Evolutionary conservation across 2,797 vertebrate genomes (phyloP), one percentile per base, ranked within the genome.

Genomic region (Alfaro cultratus): DNA sequence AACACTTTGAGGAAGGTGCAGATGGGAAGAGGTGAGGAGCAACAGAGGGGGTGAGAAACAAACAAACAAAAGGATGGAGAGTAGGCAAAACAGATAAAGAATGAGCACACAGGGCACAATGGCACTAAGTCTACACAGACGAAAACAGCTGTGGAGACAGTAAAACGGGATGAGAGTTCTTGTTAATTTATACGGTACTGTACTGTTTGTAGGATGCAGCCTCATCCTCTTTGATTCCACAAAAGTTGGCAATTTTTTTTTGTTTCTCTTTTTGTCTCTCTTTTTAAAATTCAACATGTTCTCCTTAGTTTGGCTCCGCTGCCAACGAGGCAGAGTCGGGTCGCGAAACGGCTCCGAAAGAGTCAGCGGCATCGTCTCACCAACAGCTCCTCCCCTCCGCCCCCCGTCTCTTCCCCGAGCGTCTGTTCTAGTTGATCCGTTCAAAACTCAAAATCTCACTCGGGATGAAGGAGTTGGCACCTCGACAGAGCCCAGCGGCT

Each of bases 81-180:
- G 21, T 53, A 68, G 74, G 78, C 78, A 29, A 77, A 78, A 87
- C 39, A 70, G 81, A 79, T 77, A 81, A 78, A 87, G 82, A 88
- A 82, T 87, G 82, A 85, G 87, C 88, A 83, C 92, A 93, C 90
- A 92, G 92, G 90, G 93, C 92, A 92, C 92, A 86, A 95, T 94
- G 94, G 93, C 94, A 95, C 92, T 91, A 89, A 89, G 92, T 93
- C 93, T 80, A 92, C 92, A 93, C 92, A 88, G 92, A 94, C 88
- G 91, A 77, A 93, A 93, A 92, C 87, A 91, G 89, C 92, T 90
- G 93, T 93, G 92, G 82, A 93, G 91, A 93, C 90, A 86, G 81
- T 87, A 89, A 85, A 91, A 92, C 90, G 83, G 85, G 88, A 92
- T 91, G 89, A 93, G 79, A 90, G 88, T 90, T 93, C 86, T 93